These are phyloP conservation scores for Drosophila crucigera DNA, from an alignment of 2,888 invertebrate species.

Conservation along the genomic window DNA sequence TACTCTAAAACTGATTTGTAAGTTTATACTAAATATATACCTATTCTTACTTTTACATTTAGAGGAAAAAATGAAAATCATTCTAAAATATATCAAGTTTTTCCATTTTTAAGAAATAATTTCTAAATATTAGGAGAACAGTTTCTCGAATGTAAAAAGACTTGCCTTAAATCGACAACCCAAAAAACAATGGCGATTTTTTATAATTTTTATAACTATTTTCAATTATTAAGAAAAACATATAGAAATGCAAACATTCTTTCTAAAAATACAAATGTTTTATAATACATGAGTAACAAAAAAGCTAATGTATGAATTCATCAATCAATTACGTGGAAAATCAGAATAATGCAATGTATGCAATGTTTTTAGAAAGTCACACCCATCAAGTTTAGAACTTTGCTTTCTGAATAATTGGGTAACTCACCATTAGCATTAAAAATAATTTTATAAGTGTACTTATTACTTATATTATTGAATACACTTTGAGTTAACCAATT, in stretches of 20 bases:
- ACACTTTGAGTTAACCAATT: neutral
- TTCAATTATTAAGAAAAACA: no score
- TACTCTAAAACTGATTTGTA: slow-evolving; percentile 32
- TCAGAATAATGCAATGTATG: neutral
- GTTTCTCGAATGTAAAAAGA: no score
- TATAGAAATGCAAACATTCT: no score
- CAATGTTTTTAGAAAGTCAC: neutral
- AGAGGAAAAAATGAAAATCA: neutral
- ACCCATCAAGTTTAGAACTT: neutral
- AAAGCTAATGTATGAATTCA: neutral
- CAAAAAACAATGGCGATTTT: neutral
- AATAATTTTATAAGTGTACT: no score
- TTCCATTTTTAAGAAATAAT: no score
- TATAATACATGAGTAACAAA: neutral
- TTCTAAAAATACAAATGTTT: no score
- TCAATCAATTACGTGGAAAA: no score
- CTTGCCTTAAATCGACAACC: neutral
- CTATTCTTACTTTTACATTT: neutral
- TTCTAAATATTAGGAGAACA: no score
- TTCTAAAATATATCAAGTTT: neutral
- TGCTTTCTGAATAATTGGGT: neutral
- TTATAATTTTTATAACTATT: no score
- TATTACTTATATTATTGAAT: neutral
- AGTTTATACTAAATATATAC: slow-evolving; percentile 24
- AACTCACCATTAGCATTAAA: neutral